Conservation (phyloP, 1,140 invertebrate species). For the Cherax quadricarinatus region DNA sequence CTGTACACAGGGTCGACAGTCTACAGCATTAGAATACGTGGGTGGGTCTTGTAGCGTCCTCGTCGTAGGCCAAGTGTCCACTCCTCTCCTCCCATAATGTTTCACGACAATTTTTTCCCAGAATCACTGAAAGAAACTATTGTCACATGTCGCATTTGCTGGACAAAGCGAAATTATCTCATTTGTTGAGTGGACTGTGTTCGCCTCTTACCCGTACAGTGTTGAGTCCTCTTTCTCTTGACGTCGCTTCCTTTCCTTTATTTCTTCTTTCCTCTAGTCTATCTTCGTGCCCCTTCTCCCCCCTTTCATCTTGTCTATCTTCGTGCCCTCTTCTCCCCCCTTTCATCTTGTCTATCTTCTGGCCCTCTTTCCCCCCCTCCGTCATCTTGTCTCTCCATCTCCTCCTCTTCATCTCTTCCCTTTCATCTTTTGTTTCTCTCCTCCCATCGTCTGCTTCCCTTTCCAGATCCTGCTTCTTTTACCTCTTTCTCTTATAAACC, state of each 20-base stretch:
- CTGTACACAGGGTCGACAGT: too few species aligned
- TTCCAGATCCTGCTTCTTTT: background rate
- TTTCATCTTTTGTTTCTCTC: background rate
- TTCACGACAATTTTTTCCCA: slow-evolving; percentile 33
- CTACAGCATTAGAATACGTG: too few species aligned
- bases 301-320: background rate
- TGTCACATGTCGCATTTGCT: slow-evolving; percentile 63
- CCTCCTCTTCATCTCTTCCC: background rate
- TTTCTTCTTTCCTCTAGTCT: background rate
- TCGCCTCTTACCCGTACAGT: too few species aligned
- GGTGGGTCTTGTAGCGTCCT: background rate
- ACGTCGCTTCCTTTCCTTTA: background rate
- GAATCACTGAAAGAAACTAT: slow-evolving; percentile 62
- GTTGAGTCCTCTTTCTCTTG: background rate
- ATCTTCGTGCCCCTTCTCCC: background rate
- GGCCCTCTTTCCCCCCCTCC: background rate
- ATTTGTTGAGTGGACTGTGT: slow-evolving; percentile 50
- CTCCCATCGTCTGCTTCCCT: background rate
- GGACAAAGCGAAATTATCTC: slow-evolving; percentile 67
- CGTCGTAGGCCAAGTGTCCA: slow-evolving; percentile 47
- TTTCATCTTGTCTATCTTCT: background rate
- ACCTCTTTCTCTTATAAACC: slow-evolving; percentile 5
- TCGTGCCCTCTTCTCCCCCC: background rate
- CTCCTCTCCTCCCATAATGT: slow-evolving; percentile 22
- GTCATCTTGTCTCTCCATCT: background rate